Base-by-base conservation (phyloP, 2,797 vertebrate genomes). In the Loriculus beryllinus region DNA sequence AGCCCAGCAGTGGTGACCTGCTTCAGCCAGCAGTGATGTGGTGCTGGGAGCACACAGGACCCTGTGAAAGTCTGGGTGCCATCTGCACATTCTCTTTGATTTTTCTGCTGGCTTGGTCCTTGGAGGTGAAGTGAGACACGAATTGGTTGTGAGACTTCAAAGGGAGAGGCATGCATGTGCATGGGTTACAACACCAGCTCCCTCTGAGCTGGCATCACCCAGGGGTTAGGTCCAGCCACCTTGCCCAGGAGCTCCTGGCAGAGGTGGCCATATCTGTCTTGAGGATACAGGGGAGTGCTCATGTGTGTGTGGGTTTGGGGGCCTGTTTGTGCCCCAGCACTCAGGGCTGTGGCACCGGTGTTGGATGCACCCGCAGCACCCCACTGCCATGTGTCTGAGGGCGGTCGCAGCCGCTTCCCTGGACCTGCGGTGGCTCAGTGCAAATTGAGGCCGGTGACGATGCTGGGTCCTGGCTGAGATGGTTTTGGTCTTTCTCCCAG, bases 91-190 rank as follows among this genome's bases (percentile, higher is more conserved):
- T 48, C 60, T 39, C 23, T 47, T 59, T 59, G 42, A 48, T 65
- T 86, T 67, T 69, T 79, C 37, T 2, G 2, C 31, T 5, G 3
- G 48, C 13, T 47, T 43, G 31, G 48, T 0, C 40, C 26, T 40
- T 1, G 0, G 71, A 82, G 31, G 25, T 7, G 19, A 57, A 82
- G 21, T 21, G 26, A 17, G n/a, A 43, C 28, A 13, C 35, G 69
- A 72, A 79, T 5, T 20, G 35, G 23, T 39, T 43, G 29, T 9
- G 43, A 67, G 56, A 15, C 56, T n/a, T 84, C 48, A 10, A 23
- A 64, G 28, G 3, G 10, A 5, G 17, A 59, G 1, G 3, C 1
- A 0, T 54, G 25, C 0, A 1, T 11, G 35, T 33, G 28, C 31
- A 40, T 3, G 25, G 45, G 43, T 40, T 12, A 6, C 49, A 35